These are phyloP conservation scores for Drosophila borealis DNA, from an alignment of 2,888 invertebrate genomes.

Conservation along the genomic window DNA sequence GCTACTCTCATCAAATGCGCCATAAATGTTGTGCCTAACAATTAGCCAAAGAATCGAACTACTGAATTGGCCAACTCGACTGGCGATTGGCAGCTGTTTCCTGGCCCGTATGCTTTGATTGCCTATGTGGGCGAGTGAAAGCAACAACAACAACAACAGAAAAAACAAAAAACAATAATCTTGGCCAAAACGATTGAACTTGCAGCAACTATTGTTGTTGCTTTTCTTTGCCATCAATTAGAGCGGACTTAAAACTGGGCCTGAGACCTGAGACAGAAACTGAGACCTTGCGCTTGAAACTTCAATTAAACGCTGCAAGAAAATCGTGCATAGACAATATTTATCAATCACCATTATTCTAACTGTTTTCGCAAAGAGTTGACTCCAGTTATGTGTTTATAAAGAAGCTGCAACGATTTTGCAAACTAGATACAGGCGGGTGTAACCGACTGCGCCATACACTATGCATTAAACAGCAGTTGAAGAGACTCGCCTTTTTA, in stretches of 20 bases:
- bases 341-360: slow-evolving; percentile 82
- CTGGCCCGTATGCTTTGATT: slow-evolving; percentile 23
- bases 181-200: slow-evolving; percentile 39
- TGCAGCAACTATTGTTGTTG: slow-evolving; percentile 16
- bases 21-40: slow-evolving; percentile 23
- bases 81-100: slow-evolving; percentile 42
- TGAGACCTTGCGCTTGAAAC: slow-evolving; percentile 65
- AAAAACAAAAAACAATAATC: background rate
- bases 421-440: background rate
- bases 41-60: slow-evolving; percentile 47
- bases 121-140: slow-evolving; percentile 60
- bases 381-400: slow-evolving; percentile 47
- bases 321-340: slow-evolving; percentile 78
- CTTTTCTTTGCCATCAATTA: slow-evolving; percentile 64
- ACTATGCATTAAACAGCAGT: background rate
- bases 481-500: no score
- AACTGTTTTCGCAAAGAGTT: slow-evolving; percentile 62
- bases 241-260: slow-evolving; percentile 30
- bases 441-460: background rate
- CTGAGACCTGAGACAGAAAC: background rate
- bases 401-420: slow-evolving; percentile 48
- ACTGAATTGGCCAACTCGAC: slow-evolving; percentile 37
- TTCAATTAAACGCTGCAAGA: slow-evolving; percentile 67
- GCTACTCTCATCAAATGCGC: slow-evolving; percentile 23
- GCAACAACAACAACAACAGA: slow-evolving; percentile 33